Percentiles rank a stretch among this genome's conserved stretches.
Evolutionary conservation across 2,113 vertebrate genomes (phyloP).

Genomic region (Nipponia nippon): DNA sequence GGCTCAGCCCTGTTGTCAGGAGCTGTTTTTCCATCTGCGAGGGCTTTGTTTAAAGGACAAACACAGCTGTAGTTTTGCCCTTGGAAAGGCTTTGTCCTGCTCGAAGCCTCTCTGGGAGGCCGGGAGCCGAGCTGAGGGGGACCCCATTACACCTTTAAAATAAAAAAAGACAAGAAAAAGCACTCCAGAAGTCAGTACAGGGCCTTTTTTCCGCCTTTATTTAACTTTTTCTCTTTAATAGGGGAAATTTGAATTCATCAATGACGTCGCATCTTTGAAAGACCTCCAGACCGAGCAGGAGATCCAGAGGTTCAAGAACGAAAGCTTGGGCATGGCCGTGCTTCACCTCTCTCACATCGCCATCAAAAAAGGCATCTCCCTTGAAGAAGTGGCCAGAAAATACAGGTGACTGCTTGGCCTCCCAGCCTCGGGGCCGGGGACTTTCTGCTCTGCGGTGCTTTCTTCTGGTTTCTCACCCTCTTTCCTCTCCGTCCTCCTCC

Average conservation of each 20-base stretch:
- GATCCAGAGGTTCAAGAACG: conserved; percentile 83
- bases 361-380: conserved; percentile 65
- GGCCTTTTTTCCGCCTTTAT: accelerated
- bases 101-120: background rate
- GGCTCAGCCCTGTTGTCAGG: background rate
- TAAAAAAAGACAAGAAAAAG: accelerated
- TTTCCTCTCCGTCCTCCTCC: background rate
- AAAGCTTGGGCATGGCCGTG: conserved; percentile 92
- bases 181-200: accelerated
- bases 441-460: background rate
- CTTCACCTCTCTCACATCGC: conserved; percentile 87
- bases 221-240: background rate
- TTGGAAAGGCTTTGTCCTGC: background rate
- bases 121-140: too few species aligned
- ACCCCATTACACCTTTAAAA: accelerated
- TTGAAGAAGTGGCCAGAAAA: conserved; percentile 83
- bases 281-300: conserved; percentile 77
- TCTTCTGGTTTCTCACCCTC: background rate
- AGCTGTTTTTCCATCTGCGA: background rate
- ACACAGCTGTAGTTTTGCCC: background rate
- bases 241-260: conserved; percentile 90
- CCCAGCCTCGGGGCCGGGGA: accelerated
- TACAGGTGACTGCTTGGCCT: conserved; percentile 70
- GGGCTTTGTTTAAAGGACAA: background rate
- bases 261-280: conserved; percentile 77